These are phyloP conservation scores for Albula glossodonta DNA, from an alignment of 2,113 vertebrate species.

Conservation along the genomic window DNA sequence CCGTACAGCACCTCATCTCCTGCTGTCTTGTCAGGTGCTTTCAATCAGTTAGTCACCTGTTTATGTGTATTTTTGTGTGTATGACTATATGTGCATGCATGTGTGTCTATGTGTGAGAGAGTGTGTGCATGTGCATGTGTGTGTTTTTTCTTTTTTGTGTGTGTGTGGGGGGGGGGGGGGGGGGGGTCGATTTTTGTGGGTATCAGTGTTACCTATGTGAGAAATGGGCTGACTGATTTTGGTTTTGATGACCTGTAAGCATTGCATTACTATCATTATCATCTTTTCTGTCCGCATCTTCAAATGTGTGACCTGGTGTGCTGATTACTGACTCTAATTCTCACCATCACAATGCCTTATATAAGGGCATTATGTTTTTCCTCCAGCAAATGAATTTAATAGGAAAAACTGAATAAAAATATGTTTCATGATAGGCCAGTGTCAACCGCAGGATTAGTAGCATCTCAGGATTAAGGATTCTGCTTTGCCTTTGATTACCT, in stretches of 20 bases:
- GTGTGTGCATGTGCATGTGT: not conserved
- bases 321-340: not conserved
- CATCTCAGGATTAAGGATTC: constrained; percentile 16
- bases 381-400: not conserved
- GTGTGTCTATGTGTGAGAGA: constrained; percentile 3
- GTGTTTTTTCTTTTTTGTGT: not conserved
- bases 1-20: not conserved
- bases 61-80: not conserved
- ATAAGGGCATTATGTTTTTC: constrained; percentile 8
- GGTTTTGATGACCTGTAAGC: not conserved
- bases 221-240: not conserved
- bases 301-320: not conserved
- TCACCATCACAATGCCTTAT: constrained; percentile 5
- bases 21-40: not conserved
- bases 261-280: not conserved
- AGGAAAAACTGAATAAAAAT: not conserved
- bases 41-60: not conserved
- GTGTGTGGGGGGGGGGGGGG: not conserved
- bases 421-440: not conserved
- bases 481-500: not conserved
- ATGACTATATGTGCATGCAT: not conserved
- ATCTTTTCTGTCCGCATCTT: not conserved
- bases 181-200: not conserved
- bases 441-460: not conserved
- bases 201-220: not conserved